A percentile compares a stretch with the other conserved stretches of the same genome.
Evolutionary conservation across 37 sponge, comb jelly and placozoan species (phyloP).

Genomic region (Agelas oroides): DNA sequence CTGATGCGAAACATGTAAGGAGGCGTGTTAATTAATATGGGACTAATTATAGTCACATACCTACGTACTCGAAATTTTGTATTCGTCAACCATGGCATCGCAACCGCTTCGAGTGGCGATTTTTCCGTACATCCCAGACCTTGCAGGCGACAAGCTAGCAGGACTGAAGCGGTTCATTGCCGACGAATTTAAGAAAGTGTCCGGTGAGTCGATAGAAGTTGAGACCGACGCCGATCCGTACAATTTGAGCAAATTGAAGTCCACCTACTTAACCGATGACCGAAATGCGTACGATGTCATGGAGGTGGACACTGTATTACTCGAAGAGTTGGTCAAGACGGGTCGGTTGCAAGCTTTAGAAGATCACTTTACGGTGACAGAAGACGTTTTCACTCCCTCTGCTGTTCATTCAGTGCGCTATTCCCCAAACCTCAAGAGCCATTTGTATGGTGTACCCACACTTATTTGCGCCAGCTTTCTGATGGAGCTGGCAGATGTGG

Average conservation of each 20-base stretch:
- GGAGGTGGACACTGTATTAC: conserved; percentile 48
- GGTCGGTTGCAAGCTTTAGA: conserved; percentile 18
- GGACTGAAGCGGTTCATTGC: too few relatives aligned
- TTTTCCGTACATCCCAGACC: conserved; percentile 41
- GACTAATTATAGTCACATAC: too few relatives aligned
- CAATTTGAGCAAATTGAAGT: too few relatives aligned
- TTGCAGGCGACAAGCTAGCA: conserved; percentile 31
- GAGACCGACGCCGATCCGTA: too few relatives aligned
- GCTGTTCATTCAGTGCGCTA: conserved; percentile 20
- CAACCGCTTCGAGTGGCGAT: conserved; percentile 34
- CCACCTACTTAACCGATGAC: too few relatives aligned
- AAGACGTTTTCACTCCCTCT: conserved; percentile 1
- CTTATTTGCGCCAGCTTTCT: conserved; percentile 45
- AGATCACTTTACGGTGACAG: background rate
- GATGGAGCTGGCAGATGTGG: conserved; percentile 30
- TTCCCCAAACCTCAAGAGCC: too few relatives aligned
- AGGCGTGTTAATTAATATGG: too few relatives aligned
- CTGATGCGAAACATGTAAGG: too few relatives aligned
- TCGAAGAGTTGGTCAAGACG: conserved; percentile 27
- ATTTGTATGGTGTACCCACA: conserved; percentile 50
- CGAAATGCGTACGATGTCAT: conserved; percentile 28
- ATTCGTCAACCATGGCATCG: too few relatives aligned
- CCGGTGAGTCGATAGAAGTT: too few relatives aligned
- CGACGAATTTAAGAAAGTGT: too few relatives aligned
- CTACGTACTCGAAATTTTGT: too few relatives aligned